These are phyloP conservation scores for Gonatopus flavifemur DNA, from an alignment of 1,140 invertebrate species.

Conservation along the genomic window DNA sequence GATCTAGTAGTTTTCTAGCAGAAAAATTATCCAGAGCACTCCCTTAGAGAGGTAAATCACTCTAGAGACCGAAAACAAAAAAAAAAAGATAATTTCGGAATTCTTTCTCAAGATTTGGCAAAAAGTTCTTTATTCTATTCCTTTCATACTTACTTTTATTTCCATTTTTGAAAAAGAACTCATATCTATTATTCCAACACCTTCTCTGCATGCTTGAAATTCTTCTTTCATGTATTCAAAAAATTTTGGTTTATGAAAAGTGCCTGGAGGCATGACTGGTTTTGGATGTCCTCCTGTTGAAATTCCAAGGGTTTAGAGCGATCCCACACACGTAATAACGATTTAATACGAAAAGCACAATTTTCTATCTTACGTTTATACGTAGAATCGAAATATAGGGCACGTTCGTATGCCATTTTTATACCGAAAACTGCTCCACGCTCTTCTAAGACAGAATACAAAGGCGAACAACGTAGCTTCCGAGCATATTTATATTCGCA, in stretches of 20 bases:
- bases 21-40: too few relatives aligned
- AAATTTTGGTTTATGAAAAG: slow-evolving; percentile 75
- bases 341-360: slow-evolving; percentile 10
- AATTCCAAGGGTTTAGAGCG: slow-evolving; percentile 15
- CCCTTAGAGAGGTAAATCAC: too few relatives aligned
- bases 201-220: slow-evolving; percentile 77
- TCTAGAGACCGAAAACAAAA: too few relatives aligned
- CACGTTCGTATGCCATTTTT: slow-evolving; percentile 84
- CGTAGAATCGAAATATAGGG: slow-evolving; percentile 65
- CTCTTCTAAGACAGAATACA: slow-evolving; percentile 75
- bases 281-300: slow-evolving; percentile 49
- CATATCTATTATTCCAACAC: slow-evolving; percentile 82
- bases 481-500: slow-evolving; percentile 69
- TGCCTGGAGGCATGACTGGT: slow-evolving; percentile 61
- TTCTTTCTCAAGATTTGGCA: too few relatives aligned
- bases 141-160: slow-evolving; percentile 65
- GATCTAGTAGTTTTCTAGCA: too few relatives aligned
- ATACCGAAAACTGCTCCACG: slow-evolving; percentile 79
- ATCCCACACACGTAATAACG: neutral
- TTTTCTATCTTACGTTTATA: slow-evolving; percentile 53
- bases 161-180: slow-evolving; percentile 84
- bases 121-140: too few relatives aligned
- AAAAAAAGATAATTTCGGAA: too few relatives aligned
- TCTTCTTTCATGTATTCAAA: slow-evolving; percentile 75
- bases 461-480: slow-evolving; percentile 74